Evolutionary conservation across 2,888 invertebrate genomes (phyloP).

Genomic region (Chromoteleia sp.): DNA sequence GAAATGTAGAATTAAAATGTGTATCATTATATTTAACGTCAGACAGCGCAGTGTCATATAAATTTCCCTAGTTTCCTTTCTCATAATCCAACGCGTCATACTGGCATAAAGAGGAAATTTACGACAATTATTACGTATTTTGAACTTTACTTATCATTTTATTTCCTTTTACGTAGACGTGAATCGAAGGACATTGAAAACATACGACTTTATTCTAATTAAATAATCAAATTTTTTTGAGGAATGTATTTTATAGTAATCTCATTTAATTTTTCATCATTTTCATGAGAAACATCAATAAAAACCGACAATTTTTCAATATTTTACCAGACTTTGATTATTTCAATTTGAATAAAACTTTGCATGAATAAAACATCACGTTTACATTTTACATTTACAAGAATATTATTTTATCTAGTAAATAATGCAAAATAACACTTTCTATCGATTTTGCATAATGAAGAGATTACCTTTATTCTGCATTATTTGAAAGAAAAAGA

Average conservation of each 20-base stretch:
- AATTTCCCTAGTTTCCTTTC: constrained; percentile 12
- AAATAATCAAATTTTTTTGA: not conserved
- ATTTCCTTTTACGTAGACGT: constrained; percentile 3
- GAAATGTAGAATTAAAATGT: too few species aligned
- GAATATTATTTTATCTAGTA: not conserved
- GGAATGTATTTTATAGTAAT: too few species aligned
- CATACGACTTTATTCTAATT: not conserved
- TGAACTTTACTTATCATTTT: not conserved
- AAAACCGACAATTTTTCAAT: not conserved
- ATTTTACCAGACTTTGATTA: not conserved
- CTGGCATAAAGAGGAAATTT: constrained; percentile 24
- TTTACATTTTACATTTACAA: not conserved
- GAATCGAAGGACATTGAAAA: constrained; percentile 8
- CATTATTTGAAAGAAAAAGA: not conserved
- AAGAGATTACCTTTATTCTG: not conserved
- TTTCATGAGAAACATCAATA: not conserved
- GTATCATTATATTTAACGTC: too few species aligned
- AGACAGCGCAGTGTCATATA: not conserved
- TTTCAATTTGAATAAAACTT: not conserved
- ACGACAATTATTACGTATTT: constrained; percentile 10
- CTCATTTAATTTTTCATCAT: not conserved
- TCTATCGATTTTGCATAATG: not conserved
- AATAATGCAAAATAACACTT: not conserved
- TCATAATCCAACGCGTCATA: not conserved
- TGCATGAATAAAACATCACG: not conserved